Percentiles rank a stretch among this genome's conserved stretches.
Evolutionary conservation across 1,140 invertebrate genomes (phyloP).

Genomic region (Drepana arcuata): DNA sequence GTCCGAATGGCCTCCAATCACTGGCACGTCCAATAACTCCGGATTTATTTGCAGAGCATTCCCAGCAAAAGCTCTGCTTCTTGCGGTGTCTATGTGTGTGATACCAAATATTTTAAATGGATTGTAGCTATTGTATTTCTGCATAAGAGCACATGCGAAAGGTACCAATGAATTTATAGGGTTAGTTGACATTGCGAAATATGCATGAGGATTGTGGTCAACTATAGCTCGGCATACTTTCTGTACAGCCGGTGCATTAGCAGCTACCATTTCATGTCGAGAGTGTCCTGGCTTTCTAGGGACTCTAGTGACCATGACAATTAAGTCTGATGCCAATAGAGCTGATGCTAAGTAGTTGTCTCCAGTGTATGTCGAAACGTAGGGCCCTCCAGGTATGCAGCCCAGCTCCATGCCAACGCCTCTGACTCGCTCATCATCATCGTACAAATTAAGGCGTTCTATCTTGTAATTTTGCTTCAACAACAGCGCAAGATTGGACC

Average conservation of each 20-base stretch:
- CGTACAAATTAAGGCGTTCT: conserved; percentile 26
- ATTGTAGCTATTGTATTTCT: conserved; percentile 30
- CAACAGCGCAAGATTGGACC: conserved; percentile 29
- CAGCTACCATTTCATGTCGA: conserved; percentile 29
- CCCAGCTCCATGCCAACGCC: conserved; percentile 24
- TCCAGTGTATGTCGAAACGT: conserved; percentile 16
- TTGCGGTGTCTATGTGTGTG: conserved; percentile 33
- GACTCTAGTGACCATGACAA: conserved; percentile 28
- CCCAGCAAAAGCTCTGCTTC: conserved; percentile 21
- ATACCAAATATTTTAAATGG: conserved; percentile 39
- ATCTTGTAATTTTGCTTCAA: conserved; percentile 32
- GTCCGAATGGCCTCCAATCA: conserved; percentile 41
- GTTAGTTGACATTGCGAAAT: conserved; percentile 35
- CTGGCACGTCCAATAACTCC: conserved; percentile 22
- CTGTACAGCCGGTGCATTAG: conserved; percentile 29
- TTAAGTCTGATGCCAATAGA: conserved; percentile 23
- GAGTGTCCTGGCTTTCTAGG: conserved; percentile 19
- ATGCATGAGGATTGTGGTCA: conserved; percentile 26
- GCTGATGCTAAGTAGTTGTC: conserved; percentile 16
- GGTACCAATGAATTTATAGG: conserved; percentile 47
- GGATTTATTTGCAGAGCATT: conserved; percentile 26
- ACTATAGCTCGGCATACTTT: conserved; percentile 25
- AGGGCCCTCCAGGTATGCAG: conserved; percentile 24
- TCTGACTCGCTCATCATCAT: conserved; percentile 25
- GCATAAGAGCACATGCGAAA: conserved; percentile 31